phyloP scores from a whole-genome alignment of 2,888 invertebrate species.

The Drosophila phalerata region DNA sequence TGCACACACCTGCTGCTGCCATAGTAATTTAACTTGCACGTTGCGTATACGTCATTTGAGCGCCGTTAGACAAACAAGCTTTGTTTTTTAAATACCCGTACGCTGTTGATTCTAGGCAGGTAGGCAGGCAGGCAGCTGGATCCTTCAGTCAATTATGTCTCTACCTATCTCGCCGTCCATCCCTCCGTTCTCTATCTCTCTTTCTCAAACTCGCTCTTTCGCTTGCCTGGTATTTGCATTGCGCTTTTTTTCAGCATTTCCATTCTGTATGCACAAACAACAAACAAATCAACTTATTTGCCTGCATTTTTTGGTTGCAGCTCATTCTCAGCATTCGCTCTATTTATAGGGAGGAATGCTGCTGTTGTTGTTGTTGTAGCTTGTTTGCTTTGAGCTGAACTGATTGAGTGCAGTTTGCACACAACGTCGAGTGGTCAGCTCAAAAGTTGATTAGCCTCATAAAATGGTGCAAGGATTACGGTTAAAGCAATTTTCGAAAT shows the following conservation, averaged over 20 bases:
- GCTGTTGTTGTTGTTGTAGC: slow-evolving; percentile 9
- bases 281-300: slow-evolving; percentile 78
- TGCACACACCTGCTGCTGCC: slow-evolving; percentile 54
- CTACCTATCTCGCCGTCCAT: slow-evolving; percentile 1
- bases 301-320: slow-evolving; percentile 38
- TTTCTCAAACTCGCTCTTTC: slow-evolving; percentile 11
- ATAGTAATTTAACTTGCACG: slow-evolving; percentile 49
- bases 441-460: slow-evolving; percentile 42
- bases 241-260: slow-evolving; percentile 72
- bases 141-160: slow-evolving; percentile 20
- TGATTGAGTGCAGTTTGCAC: slow-evolving; percentile 54
- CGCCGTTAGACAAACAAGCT: slow-evolving; percentile 41
- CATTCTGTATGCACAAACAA: slow-evolving; percentile 62
- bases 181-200: too few species aligned
- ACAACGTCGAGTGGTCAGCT: slow-evolving; percentile 23
- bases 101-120: slow-evolving; percentile 36
- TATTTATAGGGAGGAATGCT: slow-evolving; percentile 13
- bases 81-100: slow-evolving; percentile 36
- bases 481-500: slow-evolving; percentile 15
- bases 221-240: slow-evolving; percentile 55
- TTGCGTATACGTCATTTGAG: slow-evolving; percentile 61
- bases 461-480: slow-evolving; percentile 21
- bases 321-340: slow-evolving; percentile 15
- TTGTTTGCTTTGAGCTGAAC: slow-evolving; percentile 51
- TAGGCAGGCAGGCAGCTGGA: slow-evolving; percentile 4